Evolutionary conservation across 2,797 vertebrate genomes (phyloP), one percentile per base, ranked within the genome.

Genomic region (Anableps anableps): DNA sequence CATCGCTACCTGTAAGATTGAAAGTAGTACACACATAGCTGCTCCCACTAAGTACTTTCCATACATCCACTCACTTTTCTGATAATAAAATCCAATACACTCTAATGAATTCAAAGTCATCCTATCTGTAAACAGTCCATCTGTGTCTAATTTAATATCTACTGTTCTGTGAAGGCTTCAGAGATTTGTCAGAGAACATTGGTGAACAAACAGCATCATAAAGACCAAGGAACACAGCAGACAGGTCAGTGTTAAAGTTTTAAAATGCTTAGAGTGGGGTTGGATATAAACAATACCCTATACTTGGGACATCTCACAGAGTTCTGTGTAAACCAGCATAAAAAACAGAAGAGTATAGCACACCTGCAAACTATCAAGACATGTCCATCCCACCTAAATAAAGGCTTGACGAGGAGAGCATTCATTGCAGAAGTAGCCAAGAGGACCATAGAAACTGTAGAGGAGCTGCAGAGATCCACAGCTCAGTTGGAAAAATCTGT

Each of bases 1-100:
- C 64, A 26, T 51, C 17, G 87, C 80, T 77, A 90, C 82, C 83
- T 87, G 87, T 86, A 84, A 82, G 86, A 75, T 82, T 78, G 82
- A 58, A 62, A 80, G 80, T 14, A 72, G 55, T 62, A 8, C 21
- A 11, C 45, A 53, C 51, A 78, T 75, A 53, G 76, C 23, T 34
- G 16, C 45, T 58, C 76, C 71, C n/a, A 29, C 45, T 64, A 36
- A 14, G 62, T 4, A 29, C 72, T 43, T 58, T 53, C 34, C 77
- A 64, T 29, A 13, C 38, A 55, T 31, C 64, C 48, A 29, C 41
- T n/a, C 41, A 17, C 6, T 71, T 16, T 11, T n/a, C 6, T 3
- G 26, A 45, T 7, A 43, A 70, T 4, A 4, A 29, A 47, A 43
- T 41, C 10, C 66, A 68, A 17, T 8, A 45, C 26, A 29, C 14